phyloP scores from a whole-genome alignment of 2,797 vertebrate genomes.

The Sebastes melanostomus region DNA sequence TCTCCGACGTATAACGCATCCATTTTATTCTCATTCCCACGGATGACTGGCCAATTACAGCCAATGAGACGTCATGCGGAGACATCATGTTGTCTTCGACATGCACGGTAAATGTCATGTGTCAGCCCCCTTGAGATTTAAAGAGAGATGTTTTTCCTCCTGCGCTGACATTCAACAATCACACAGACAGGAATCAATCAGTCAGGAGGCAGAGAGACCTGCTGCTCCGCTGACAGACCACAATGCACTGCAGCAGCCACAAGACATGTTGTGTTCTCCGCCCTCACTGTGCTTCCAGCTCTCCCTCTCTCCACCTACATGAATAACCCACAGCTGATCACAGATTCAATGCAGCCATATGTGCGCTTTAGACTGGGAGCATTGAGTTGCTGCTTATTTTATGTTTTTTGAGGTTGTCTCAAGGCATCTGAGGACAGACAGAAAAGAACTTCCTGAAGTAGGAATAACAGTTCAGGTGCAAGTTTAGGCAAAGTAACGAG shows the following conservation, averaged over 20 bases:
- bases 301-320: constrained; percentile 29
- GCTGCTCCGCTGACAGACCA: constrained; percentile 12
- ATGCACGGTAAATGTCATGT: constrained; percentile 3
- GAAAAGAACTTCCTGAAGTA: background rate
- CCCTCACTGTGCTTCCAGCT: constrained; percentile 15
- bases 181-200: constrained; percentile 8
- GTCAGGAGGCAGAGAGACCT: background rate
- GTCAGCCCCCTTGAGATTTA: background rate
- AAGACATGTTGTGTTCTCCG: constrained; percentile 7
- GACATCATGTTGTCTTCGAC: background rate
- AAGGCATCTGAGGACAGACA: constrained; percentile 2
- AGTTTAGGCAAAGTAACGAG: background rate
- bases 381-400: background rate
- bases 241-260: constrained; percentile 29
- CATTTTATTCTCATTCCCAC: background rate
- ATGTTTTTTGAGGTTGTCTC: background rate
- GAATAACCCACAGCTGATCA: constrained; percentile 31
- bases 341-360: background rate
- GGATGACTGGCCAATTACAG: constrained; percentile 9
- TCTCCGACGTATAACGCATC: background rate
- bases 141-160: constrained; percentile 11
- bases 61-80: background rate
- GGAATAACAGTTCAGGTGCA: background rate
- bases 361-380: background rate
- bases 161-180: background rate